A percentile compares a stretch with the other conserved stretches of the same genome.
phyloP scores from a whole-genome alignment of 2,797 vertebrate genomes.

The Naso thynnoides region DNA sequence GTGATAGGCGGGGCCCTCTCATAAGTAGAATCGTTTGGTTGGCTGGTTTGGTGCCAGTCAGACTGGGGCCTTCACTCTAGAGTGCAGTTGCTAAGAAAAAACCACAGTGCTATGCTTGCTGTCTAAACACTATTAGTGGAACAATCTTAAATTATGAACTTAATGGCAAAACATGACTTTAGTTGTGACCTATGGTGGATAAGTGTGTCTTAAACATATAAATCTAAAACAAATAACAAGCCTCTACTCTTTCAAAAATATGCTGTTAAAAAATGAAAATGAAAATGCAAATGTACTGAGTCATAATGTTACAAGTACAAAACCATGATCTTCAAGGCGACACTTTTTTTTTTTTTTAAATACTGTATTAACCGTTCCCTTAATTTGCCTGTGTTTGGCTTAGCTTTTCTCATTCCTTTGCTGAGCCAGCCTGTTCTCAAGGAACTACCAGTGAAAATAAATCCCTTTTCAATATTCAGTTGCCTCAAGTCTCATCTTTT shows the following conservation, averaged over 20 bases:
- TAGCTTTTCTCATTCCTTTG: background rate
- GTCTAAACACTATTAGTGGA: conserved; percentile 2
- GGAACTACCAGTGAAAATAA: conserved; percentile 28
- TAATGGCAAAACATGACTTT: background rate
- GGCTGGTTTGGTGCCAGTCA: conserved; percentile 60
- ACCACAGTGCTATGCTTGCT: conserved; percentile 11
- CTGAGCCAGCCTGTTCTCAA: conserved; percentile 23
- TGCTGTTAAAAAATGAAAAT: background rate
- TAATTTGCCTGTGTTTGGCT: background rate
- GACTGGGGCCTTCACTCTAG: conserved; percentile 72
- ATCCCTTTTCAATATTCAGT: conserved; percentile 40
- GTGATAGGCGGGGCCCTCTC: conserved; percentile 35
- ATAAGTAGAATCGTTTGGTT: conserved; percentile 50
- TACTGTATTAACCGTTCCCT: background rate
- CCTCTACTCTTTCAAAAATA: background rate
- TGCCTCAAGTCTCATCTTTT: conserved; percentile 42
- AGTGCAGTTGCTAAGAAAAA: conserved; percentile 79
- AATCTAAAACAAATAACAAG: background rate
- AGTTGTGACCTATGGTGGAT: background rate
- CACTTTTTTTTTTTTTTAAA: background rate
- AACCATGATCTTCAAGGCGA: background rate
- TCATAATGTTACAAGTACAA: background rate
- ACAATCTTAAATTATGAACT: background rate
- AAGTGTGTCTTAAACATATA: background rate
- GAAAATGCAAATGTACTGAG: background rate